phyloP scores from a whole-genome alignment of 2,888 invertebrate species.

The Petrophora chlorosata region DNA sequence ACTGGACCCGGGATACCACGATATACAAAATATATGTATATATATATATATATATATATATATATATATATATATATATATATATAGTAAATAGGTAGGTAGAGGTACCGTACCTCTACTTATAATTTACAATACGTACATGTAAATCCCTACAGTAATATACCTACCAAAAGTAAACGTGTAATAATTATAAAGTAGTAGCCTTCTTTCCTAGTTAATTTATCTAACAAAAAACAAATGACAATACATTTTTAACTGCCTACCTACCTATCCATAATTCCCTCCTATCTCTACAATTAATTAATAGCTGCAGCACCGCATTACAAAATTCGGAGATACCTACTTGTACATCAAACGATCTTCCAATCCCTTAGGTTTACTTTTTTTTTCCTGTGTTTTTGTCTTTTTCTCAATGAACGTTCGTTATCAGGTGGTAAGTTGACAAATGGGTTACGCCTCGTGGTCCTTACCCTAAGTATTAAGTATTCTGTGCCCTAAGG shows the following conservation, averaged over 20 bases:
- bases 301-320: slow-evolving; percentile 19
- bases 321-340: slow-evolving; percentile 16
- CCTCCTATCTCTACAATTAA: slow-evolving; percentile 9
- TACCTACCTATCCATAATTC: too few species aligned
- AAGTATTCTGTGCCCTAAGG: slow-evolving; percentile 29
- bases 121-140: too few species aligned
- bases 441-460: slow-evolving; percentile 75
- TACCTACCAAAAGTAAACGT: too few species aligned
- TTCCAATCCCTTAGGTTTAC: slow-evolving; percentile 19
- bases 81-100: too few species aligned
- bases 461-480: slow-evolving; percentile 37
- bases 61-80: too few species aligned
- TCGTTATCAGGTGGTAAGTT: slow-evolving; percentile 65
- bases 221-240: background rate
- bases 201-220: too few species aligned
- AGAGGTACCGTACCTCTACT: too few species aligned
- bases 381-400: slow-evolving; percentile 38
- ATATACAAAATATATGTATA: too few species aligned
- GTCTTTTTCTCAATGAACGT: slow-evolving; percentile 44
- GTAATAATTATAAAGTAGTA: too few species aligned
- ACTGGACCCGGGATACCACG: too few species aligned
- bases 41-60: too few species aligned
- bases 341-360: slow-evolving; percentile 23
- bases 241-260: background rate
- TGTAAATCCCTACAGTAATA: too few species aligned